These are phyloP conservation scores for Melanotaenia parkinsoni DNA, from an alignment of 2,797 vertebrate species.

Conservation along the genomic window DNA sequence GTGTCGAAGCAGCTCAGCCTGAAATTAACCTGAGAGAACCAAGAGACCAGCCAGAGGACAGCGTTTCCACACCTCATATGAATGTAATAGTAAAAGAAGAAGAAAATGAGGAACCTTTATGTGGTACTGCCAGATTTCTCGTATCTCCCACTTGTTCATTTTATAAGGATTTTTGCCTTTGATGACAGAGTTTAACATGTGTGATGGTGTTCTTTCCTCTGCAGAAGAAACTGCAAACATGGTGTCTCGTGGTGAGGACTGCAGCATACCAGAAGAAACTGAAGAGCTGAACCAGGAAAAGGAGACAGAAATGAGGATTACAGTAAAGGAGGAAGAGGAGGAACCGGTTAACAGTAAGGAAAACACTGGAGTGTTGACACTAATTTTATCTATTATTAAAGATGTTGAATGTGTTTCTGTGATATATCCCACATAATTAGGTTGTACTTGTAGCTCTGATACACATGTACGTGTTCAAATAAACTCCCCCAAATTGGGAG, in stretches of 20 bases:
- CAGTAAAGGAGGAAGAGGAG: conserved; percentile 73
- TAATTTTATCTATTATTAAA: not conserved
- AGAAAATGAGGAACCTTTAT: conserved; percentile 75
- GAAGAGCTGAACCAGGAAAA: conserved; percentile 46
- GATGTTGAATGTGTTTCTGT: not conserved
- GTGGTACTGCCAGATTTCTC: conserved; percentile 48
- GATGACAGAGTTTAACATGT: not conserved
- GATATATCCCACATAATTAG: too few relatives aligned
- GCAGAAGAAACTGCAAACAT: conserved; percentile 45
- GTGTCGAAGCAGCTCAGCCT: conserved; percentile 28
- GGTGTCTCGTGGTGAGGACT: conserved; percentile 41
- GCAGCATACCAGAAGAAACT: conserved; percentile 21
- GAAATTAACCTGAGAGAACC: conserved; percentile 22
- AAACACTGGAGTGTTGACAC: not conserved
- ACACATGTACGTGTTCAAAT: too few relatives aligned
- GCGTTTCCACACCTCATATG: conserved; percentile 54
- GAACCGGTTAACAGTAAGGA: conserved; percentile 62
- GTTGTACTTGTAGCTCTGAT: too few relatives aligned
- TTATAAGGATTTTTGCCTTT: not conserved
- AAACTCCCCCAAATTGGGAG: too few relatives aligned
- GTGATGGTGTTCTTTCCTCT: conserved; percentile 9
- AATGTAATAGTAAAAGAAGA: conserved; percentile 78
- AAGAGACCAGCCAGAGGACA: conserved; percentile 23
- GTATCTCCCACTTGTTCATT: not conserved
- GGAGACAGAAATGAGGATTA: conserved; percentile 56